These are phyloP conservation scores for Leptura quadrifasciata DNA, from an alignment of 2,888 invertebrate species.

Conservation along the genomic window DNA sequence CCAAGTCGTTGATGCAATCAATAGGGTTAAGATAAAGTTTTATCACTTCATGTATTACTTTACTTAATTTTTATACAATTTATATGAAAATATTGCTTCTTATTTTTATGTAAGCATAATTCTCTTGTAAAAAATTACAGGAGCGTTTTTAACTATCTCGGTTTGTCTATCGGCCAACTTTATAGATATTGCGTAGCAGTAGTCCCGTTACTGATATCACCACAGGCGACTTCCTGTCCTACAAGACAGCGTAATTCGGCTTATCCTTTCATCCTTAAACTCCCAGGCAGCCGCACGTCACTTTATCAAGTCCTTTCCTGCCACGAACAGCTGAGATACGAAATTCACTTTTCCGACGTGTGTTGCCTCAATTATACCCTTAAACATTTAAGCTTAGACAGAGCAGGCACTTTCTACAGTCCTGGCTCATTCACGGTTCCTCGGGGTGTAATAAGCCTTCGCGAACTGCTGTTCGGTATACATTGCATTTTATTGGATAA, in stretches of 20 bases:
- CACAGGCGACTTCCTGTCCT: not conserved
- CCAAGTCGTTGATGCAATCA: no score
- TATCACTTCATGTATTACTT: no score
- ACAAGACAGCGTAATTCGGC: not conserved
- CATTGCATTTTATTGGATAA: no score
- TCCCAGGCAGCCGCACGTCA: not conserved
- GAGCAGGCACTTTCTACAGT: not conserved
- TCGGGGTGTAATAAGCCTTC: not conserved
- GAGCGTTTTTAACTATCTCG: no score
- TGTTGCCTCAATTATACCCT: not conserved
- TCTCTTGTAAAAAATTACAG: no score
- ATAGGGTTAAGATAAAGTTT: no score
- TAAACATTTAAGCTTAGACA: not conserved
- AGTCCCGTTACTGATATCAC: not conserved
- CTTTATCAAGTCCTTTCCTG: slow-evolving; percentile 7
- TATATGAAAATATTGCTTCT: no score
- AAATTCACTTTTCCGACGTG: not conserved
- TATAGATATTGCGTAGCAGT: not conserved
- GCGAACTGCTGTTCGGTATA: not conserved
- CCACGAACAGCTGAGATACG: not conserved
- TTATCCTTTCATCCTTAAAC: slow-evolving; percentile 7
- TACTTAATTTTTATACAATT: no score
- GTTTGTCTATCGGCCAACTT: not conserved
- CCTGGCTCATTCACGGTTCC: not conserved
- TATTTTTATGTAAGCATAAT: no score